Conservation (phyloP, 2,113 vertebrate species). For the Clarias gariepinus region DNA sequence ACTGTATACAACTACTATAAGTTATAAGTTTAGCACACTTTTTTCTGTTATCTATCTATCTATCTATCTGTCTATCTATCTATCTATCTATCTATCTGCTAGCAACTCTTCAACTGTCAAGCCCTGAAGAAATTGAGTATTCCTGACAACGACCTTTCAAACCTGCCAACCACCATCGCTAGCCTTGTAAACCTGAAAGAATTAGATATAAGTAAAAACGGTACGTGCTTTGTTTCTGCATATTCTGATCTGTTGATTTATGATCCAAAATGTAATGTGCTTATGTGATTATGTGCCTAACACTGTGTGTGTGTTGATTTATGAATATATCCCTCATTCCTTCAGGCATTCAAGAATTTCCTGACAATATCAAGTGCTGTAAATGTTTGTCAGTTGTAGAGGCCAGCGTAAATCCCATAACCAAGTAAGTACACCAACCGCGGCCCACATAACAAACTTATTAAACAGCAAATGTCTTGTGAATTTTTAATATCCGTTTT, state of each 20-base stretch:
- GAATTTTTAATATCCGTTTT: neutral
- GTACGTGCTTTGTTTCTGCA: slow-evolving; percentile 69
- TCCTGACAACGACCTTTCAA: slow-evolving; percentile 97
- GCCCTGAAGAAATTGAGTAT: slow-evolving; percentile 95
- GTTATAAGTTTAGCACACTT: neutral
- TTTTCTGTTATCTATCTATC: slow-evolving; percentile 10
- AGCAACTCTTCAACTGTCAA: slow-evolving; percentile 99
- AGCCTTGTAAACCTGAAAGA: slow-evolving; percentile 97
- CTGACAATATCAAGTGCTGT: slow-evolving; percentile 99
- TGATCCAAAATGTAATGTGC: neutral
- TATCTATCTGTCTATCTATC: slow-evolving; percentile 46
- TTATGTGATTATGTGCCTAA: neutral
- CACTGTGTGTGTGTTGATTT: slow-evolving; percentile 22
- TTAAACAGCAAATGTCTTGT: neutral
- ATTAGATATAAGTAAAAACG: slow-evolving; percentile 99
- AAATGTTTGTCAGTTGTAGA: slow-evolving; percentile 98
- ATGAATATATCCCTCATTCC: slow-evolving; percentile 32
- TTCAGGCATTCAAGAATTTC: slow-evolving; percentile 98
- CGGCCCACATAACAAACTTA: slow-evolving; percentile 34
- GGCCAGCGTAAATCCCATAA: slow-evolving; percentile 98
- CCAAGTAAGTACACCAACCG: slow-evolving; percentile 85
- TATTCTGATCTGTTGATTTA: neutral
- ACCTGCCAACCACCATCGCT: slow-evolving; percentile 91
- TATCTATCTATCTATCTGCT: slow-evolving; percentile 50
- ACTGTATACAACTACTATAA: too few relatives aligned